phyloP scores from a whole-genome alignment of 2,797 vertebrate genomes.

The Corythornis leucogaster region DNA sequence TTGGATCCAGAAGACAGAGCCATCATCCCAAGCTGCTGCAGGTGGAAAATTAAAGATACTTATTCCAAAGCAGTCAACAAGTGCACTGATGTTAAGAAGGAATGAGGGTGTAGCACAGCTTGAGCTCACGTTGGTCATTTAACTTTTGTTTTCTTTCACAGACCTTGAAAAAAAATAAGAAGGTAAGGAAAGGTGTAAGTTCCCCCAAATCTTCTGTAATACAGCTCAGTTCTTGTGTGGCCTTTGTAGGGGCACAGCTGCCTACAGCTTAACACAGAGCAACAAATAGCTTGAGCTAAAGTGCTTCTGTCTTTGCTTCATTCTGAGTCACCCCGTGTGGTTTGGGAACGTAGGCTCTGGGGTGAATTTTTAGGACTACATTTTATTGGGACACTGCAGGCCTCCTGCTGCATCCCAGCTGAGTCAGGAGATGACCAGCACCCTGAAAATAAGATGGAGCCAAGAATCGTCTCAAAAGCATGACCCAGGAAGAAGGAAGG shows the following conservation, averaged over 20 bases:
- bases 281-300: not conserved
- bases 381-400: not conserved
- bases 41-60: constrained; percentile 75
- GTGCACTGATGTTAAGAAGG: constrained; percentile 75
- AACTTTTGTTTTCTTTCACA: not conserved
- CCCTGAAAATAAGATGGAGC: not conserved
- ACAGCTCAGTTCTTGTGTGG: not conserved
- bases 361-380: not conserved
- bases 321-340: not conserved
- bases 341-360: not conserved
- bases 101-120: not conserved
- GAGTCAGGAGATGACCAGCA: not conserved
- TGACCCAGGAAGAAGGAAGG: not conserved
- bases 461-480: not conserved
- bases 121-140: not conserved
- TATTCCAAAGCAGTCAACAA: constrained; percentile 74
- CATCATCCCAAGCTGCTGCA: constrained; percentile 84
- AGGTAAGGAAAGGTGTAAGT: not conserved
- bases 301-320: not conserved
- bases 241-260: not conserved
- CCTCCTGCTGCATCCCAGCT: not conserved
- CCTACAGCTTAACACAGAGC: not conserved
- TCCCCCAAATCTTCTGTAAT: not conserved
- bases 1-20: constrained; percentile 67
- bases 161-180: not conserved